phyloP scores from a whole-genome alignment of 2,888 invertebrate genomes.

The Tipula confusa region DNA sequence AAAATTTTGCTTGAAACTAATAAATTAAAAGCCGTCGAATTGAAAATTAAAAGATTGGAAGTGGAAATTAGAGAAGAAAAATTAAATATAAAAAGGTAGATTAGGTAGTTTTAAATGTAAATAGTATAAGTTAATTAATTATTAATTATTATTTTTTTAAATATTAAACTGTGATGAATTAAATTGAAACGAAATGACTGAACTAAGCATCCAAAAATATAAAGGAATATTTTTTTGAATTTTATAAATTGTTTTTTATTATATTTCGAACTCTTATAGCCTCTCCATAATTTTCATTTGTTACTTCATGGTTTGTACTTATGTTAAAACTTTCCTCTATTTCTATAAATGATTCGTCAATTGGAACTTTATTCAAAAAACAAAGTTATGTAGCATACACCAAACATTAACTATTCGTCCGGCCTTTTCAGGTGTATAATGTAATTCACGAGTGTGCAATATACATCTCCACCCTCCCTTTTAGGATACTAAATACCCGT shows the following conservation, averaged over 20 bases:
- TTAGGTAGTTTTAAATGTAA: not conserved
- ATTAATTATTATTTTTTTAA: too few species aligned
- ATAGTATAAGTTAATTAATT: too few species aligned
- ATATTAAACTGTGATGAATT: not conserved
- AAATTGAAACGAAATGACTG: not conserved
- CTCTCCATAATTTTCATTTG: not conserved
- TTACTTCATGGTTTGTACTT: not conserved
- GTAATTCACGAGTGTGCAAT: not conserved
- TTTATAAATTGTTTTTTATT: not conserved
- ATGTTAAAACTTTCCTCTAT: too few species aligned
- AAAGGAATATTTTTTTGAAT: not conserved
- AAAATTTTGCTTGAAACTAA: not conserved
- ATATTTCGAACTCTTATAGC: not conserved
- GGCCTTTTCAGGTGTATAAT: not conserved
- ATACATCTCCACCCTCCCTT: not conserved
- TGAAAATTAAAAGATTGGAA: not conserved
- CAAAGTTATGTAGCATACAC: not conserved
- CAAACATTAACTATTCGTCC: not conserved
- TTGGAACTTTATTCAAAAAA: too few species aligned
- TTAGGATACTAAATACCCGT: too few species aligned
- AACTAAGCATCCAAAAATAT: not conserved
- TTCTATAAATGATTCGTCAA: too few species aligned
- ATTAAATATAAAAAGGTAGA: not conserved
- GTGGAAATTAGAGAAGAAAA: not conserved
- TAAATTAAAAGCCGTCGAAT: not conserved